These are phyloP conservation scores for Sylvilagus bachmani DNA, from an alignment of 2,113 vertebrate species.

Conservation along the genomic window DNA sequence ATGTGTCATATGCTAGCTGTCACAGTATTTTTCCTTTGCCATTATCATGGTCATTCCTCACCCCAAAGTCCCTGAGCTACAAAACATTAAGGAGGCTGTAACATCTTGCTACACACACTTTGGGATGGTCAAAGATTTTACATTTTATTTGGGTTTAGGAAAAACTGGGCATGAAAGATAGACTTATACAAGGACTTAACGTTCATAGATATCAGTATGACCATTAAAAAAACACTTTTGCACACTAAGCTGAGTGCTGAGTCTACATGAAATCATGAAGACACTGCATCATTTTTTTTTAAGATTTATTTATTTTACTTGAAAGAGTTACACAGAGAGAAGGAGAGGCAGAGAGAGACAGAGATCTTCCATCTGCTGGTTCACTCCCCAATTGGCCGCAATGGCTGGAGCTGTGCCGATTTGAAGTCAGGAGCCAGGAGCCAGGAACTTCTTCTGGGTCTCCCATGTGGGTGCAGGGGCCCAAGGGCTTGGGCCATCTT, in stretches of 20 bases:
- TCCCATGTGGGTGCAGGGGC: no score
- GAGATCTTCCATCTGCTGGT: no score
- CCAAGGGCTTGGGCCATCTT: no score
- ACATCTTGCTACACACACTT: background rate
- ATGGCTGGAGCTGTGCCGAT: no score
- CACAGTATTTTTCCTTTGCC: slow-evolving; percentile 21
- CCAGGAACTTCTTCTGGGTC: no score
- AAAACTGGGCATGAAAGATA: slow-evolving; percentile 45
- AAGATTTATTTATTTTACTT: no score
- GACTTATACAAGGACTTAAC: background rate
- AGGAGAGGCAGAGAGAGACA: no score
- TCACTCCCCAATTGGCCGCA: no score
- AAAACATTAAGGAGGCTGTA: slow-evolving; percentile 24
- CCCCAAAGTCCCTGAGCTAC: slow-evolving; percentile 3
- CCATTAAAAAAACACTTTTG: slow-evolving; percentile 25
- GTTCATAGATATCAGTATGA: background rate
- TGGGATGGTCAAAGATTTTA: slow-evolving; percentile 22
- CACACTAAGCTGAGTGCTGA: background rate
- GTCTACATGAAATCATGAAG: background rate
- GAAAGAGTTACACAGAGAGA: no score
- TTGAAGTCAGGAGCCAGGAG: no score
- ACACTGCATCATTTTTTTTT: background rate
- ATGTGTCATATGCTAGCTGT: background rate
- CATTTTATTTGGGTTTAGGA: slow-evolving; percentile 30
- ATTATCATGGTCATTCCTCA: background rate